phyloP scores from a whole-genome alignment of 2,113 vertebrate genomes.

The Entosphenus tridentatus region DNA sequence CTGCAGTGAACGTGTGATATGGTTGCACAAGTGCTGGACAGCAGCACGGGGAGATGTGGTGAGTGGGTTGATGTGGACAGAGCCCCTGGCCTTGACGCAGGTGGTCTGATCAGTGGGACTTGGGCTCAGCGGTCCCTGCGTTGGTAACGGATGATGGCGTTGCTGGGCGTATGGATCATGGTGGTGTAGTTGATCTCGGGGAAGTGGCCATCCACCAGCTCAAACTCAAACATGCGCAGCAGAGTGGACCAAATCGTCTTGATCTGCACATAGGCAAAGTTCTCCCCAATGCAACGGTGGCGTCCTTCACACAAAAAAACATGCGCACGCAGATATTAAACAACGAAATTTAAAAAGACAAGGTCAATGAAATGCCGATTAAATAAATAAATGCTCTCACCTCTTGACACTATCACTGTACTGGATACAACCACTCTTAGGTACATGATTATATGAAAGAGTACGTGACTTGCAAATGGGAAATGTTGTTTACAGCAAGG shows the following conservation, averaged over 20 bases:
- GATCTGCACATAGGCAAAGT: slow-evolving; percentile 91
- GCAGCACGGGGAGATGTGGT: too few species aligned
- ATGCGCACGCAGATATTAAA: neutral
- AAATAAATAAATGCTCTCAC: neutral
- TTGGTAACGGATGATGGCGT: slow-evolving; percentile 55
- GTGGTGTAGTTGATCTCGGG: slow-evolving; percentile 81
- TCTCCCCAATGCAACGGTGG: slow-evolving; percentile 90
- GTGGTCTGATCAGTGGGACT: too few species aligned
- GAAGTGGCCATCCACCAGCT: slow-evolving; percentile 64
- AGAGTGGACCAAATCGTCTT: slow-evolving; percentile 93
- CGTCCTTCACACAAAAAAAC: slow-evolving; percentile 33
- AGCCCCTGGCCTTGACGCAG: too few species aligned
- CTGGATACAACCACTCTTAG: neutral
- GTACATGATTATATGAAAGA: neutral
- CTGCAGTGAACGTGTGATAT: neutral
- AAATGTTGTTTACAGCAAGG: neutral
- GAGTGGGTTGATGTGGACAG: too few species aligned
- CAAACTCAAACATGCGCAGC: slow-evolving; percentile 63
- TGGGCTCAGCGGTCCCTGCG: too few species aligned
- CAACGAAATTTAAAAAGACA: too few species aligned
- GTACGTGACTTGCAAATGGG: neutral
- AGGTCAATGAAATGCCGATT: too few species aligned
- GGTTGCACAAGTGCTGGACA: too few species aligned
- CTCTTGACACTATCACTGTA: neutral
- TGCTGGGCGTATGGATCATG: slow-evolving; percentile 84